Base-by-base conservation (phyloP, 2,113 vertebrate species). In the Gopherus flavomarginatus region DNA sequence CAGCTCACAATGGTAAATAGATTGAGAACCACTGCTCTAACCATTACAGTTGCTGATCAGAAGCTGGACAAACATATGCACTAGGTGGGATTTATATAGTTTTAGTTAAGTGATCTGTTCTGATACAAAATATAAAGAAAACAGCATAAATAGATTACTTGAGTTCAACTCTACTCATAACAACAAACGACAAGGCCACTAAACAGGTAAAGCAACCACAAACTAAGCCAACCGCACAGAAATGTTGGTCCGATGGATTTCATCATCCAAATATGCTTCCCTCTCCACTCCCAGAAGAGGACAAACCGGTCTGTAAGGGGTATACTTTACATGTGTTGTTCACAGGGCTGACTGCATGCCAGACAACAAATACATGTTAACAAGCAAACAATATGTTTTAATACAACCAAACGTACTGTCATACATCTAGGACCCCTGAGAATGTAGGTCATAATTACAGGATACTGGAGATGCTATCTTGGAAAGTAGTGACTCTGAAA, bases 151-250 rank as follows among this genome's bases (percentile, higher is more conserved):
- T 52, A 95, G 81, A 97, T 96, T 92, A 95, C 42, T 26, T 31
- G 54, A 87, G 77, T 80, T 93, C 90, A 0, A 1, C 44, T 90
- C 87, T 87, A 88, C 59, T 53, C 22, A 1, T 29, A 69, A 84
- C 93, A 97, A 83, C 93, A 97, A 83, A 96, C 90, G 81, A 97
- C 95, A 96, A 95, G 83, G 96, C 53, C 81, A 85, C 1, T 35
- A 89, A 94, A 62, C 19, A 95, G 95, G 92, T 14, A 94, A 95
- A 95, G 90, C 56, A 94, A 95, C 96, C 29, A 65, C 42, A 87
- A 95, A 96, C 95, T 93, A 95, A 96, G 96, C 90, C 95, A 90
- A 92, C 96, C 96, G 95, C 56, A 89, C 86, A 94, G 93, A 94
- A 22, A 95, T 4, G 65, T 53, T 96, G 85, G 94, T 95, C 75